Evolutionary conservation across 37 sponge, comb jelly and placozoan genomes (phyloP), one percentile per base, ranked within the genome.

Genomic region (Spongia lamella): DNA sequence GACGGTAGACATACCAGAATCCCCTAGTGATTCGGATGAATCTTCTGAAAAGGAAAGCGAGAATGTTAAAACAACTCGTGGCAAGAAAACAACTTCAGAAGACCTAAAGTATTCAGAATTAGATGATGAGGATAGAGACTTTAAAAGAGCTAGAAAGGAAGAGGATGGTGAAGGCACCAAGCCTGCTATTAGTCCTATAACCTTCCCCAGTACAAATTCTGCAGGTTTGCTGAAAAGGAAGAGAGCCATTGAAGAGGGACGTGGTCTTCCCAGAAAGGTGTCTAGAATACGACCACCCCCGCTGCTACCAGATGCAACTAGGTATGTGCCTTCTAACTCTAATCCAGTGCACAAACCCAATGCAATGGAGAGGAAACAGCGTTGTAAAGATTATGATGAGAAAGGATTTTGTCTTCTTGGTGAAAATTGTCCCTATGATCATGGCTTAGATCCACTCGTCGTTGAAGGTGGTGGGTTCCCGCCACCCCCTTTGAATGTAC

Each of bases 341-440:
- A 17, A 31, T 5, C 21, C 36, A 5, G 27, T 7, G 4, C 3
- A 4, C 9, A 27, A 34, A 20, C 7, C 36, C 5, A 38, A 43
- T 19, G 30, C 70, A 20, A 50, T 0, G 11, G 68, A 24, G 33
- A 85, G 72, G 75, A 81, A 49, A 53, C 81, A 86, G 51, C 57
- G 94, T 25, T 93, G 94, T 54, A 89, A 87, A 60, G 90, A 93
- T 58, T 93, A 89, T 52, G 94, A 93, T 86, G 90, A 97, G 83
- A 94, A 88, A 29, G 98, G 98, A 19, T 85, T 91, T 53, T 97
- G 98, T 59, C 66, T 97, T 68, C 79, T 91, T 7, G 98, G 98
- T 19, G 98, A 94, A 37, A 84, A 65, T 32, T 97, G 98, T 79
- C 98, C 92, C 1, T 97, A 83, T 67, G 94, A 97, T 66, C 98